phyloP scores from a whole-genome alignment of 2,888 invertebrate genomes.

The Aphodius granarius region DNA sequence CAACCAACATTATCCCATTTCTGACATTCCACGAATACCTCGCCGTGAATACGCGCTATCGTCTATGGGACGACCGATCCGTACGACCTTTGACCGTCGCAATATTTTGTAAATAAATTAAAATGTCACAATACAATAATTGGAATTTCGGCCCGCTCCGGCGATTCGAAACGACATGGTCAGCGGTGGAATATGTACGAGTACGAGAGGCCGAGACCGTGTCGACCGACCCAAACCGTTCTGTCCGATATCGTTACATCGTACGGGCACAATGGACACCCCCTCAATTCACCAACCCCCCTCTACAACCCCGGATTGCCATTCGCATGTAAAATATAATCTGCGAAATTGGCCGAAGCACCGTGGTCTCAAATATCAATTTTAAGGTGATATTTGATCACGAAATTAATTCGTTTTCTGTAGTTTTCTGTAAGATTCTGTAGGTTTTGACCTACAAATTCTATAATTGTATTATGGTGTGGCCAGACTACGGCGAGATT shows the following conservation, averaged over 20 bases:
- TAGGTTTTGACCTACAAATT: too few species aligned
- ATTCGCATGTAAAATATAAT: conserved; percentile 40
- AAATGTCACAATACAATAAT: conserved; percentile 42
- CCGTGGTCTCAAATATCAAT: too few species aligned
- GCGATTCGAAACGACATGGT: conserved; percentile 33
- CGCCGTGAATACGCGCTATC: too few species aligned
- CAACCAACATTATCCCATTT: too few species aligned
- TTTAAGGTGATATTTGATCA: too few species aligned
- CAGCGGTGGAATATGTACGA: conserved; percentile 24
- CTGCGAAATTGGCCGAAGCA: conserved; percentile 28
- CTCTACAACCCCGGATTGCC: conserved; percentile 32
- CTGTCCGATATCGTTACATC: conserved; percentile 32
- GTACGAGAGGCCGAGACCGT: conserved; percentile 18
- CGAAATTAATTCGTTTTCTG: too few species aligned
- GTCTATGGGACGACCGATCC: too few species aligned
- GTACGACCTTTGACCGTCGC: conserved; percentile 22
- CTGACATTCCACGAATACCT: too few species aligned
- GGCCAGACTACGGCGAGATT: too few species aligned
- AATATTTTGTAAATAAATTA: conserved; percentile 39
- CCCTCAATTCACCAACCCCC: conserved; percentile 27
- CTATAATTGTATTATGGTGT: too few species aligned
- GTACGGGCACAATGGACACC: conserved; percentile 17
- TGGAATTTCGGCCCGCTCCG: conserved; percentile 39
- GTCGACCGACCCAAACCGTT: conserved; percentile 29
- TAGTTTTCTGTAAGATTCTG: too few species aligned